Percentiles rank a stretch among this genome's conserved stretches.
Evolutionary conservation across 2,888 invertebrate species (phyloP).

Genomic region (Axea sp.): DNA sequence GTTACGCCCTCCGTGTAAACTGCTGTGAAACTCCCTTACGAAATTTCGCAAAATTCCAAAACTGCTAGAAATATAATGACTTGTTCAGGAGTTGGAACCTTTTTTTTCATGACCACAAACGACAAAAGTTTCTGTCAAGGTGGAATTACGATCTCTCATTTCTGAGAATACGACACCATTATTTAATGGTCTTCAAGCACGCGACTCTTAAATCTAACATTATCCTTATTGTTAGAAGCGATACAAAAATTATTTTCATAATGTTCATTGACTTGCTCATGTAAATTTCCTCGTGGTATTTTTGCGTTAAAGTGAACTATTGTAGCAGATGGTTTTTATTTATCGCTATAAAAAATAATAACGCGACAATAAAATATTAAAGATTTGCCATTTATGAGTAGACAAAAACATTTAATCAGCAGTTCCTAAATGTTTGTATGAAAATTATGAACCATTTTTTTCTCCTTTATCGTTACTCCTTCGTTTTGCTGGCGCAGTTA

Average conservation of each 20-base stretch:
- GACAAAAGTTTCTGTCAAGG: slow-evolving; percentile 2
- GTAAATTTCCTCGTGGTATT: too few species aligned
- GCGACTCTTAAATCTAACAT: too few species aligned
- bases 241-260: too few species aligned
- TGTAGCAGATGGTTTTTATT: slow-evolving; percentile 21
- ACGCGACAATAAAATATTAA: too few species aligned
- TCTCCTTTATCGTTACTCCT: neutral
- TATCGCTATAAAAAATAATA: slow-evolving; percentile 9
- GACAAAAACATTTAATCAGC: slow-evolving; percentile 26
- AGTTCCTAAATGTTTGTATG: slow-evolving; percentile 53
- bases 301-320: too few species aligned
- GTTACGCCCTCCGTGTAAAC: slow-evolving; percentile 48
- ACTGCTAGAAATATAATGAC: slow-evolving; percentile 45
- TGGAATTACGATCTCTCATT: neutral
- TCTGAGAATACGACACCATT: neutral
- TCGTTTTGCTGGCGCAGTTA: slow-evolving; percentile 22
- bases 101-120: slow-evolving; percentile 1
- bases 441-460: slow-evolving; percentile 47
- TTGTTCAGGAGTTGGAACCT: slow-evolving; percentile 18
- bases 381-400: too few species aligned
- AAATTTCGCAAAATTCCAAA: slow-evolving; percentile 45
- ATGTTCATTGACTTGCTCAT: too few species aligned
- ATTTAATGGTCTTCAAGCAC: too few species aligned
- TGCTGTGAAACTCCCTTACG: slow-evolving; percentile 1
- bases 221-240: too few species aligned